Base-by-base conservation (phyloP, 2,888 invertebrate genomes). In the Hecatera dysodea region DNA sequence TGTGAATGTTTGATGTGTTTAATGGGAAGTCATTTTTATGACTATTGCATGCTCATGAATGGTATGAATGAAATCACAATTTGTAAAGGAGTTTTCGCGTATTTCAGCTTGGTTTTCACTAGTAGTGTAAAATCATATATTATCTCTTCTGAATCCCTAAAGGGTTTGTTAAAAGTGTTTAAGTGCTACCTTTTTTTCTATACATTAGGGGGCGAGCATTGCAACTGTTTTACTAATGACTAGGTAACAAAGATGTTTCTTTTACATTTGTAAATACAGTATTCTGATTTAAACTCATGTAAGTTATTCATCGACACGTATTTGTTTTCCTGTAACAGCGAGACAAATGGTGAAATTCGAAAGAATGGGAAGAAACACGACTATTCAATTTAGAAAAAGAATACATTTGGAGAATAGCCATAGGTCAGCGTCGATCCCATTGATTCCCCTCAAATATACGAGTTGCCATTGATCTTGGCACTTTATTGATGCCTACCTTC, bases 381-480 rank as follows among this genome's bases (percentile, higher is more conserved):
- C 52, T 56, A 66, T 63, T 69, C 65, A 76, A 81, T 81, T 76
- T 67, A 65, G 60, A 66, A 63, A 69, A 81, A 75, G 39, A 80
- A 68, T 56, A 70, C 60, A 71, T 64, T 64, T 65, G 22, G 52
- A 39, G 75, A 60, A 36, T 53, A 66, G 36, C 71, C 67, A 9
- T 64, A 57, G 56, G 77, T 70, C 63, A 29, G 63, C 24, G 29
- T 5, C 53, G 66, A 67, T 50, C 48, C 67, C 78, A 77, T 81
- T 81, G 78, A 81, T 64, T 60, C 62, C 50, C 11, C 22, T 70
- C 63, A 80, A 60, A 76, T 61, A 81, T 81, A 59, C 55, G 80
- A 66, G 44, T 36, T 42, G 12, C 60, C 48, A 81, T 78, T 55
- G 60, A 65, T 71, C 56, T 57, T 46, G 81, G 48, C 78, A 57